Evolutionary conservation across 2,113 vertebrate species (phyloP), one percentile per base, ranked within the genome.

Genomic region (Anarrhichthys ocellatus): DNA sequence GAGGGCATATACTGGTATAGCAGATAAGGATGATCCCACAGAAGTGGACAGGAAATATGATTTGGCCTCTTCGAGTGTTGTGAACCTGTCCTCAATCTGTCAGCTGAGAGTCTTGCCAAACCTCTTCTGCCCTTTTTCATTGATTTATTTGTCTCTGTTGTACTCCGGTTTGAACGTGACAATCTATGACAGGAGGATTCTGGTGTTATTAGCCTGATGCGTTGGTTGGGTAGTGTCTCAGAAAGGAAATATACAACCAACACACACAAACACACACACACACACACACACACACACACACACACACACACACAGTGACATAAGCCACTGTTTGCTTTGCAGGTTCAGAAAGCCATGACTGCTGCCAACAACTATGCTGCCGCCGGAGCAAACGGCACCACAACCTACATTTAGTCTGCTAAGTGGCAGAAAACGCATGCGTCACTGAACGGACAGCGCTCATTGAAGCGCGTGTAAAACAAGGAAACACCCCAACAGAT

Each of bases 71-170:
- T 20, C 24, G 73, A 82, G 65, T 65, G 83, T 36, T 75, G 83
- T 88, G 84, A 80, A 89, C 79, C 75, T 77, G 85, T 73, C 76
- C 69, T 89, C 86, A 88, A 90, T 90, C 87, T 82, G 88, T 87
- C 86, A 89, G 58, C 73, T 70, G 69, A 68, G 59, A 88, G 75
- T 68, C 81, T 61, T 22, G 67, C 44, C 34, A 29, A 29, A 42
- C 58, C 17, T 48, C 69, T 18, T 40, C 18, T 32, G n/a, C 68
- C 52, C 29, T 83, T 52, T 80, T 24, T 68, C 22, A 90, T 87
- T 62, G 74, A 88, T 68, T 44, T 90, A 63, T 80, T 73, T 56
- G 50, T 79, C 46, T 59, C 78, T 88, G 59, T 74, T 85, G 78
- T 80, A 10, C 46, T 77, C 75, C 40, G 15, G 52, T 90, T 82